Percentiles rank a stretch among this genome's conserved stretches.
Evolutionary conservation across 2,888 invertebrate genomes (phyloP).

Genomic region (Opisthograptis luteolata): DNA sequence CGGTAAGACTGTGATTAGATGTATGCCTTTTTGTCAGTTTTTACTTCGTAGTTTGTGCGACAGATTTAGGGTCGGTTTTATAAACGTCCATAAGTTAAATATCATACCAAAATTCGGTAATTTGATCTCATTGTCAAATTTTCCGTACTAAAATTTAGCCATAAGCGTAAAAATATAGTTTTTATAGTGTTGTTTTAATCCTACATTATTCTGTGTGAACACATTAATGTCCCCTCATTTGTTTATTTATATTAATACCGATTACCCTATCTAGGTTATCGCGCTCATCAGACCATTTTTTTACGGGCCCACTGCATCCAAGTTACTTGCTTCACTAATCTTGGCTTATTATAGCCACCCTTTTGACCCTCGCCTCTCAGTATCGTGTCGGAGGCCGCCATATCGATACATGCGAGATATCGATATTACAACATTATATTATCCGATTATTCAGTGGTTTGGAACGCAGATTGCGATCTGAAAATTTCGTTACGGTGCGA

Average conservation of each 20-base stretch:
- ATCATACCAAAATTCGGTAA: too few species aligned
- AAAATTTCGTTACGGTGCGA: background rate
- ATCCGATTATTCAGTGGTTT: background rate
- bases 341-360: constrained; percentile 63
- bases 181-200: too few species aligned
- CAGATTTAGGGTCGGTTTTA: too few species aligned
- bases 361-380: constrained; percentile 50
- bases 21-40: too few species aligned
- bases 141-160: too few species aligned
- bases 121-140: too few species aligned
- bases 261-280: constrained; percentile 58
- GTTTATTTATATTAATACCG: constrained; percentile 16
- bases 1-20: too few species aligned
- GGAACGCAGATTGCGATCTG: background rate
- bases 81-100: too few species aligned
- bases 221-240: constrained; percentile 4
- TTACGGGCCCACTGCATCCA: constrained; percentile 61
- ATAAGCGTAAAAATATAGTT: too few species aligned
- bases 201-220: too few species aligned
- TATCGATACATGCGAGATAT: constrained; percentile 46
- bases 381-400: constrained; percentile 52
- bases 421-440: constrained; percentile 16
- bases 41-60: too few species aligned
- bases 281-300: constrained; percentile 59
- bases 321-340: constrained; percentile 58